Evolutionary conservation across 2,888 invertebrate species (phyloP), one percentile per base, ranked within the genome.

Genomic region (Tetragonisca angustula): DNA sequence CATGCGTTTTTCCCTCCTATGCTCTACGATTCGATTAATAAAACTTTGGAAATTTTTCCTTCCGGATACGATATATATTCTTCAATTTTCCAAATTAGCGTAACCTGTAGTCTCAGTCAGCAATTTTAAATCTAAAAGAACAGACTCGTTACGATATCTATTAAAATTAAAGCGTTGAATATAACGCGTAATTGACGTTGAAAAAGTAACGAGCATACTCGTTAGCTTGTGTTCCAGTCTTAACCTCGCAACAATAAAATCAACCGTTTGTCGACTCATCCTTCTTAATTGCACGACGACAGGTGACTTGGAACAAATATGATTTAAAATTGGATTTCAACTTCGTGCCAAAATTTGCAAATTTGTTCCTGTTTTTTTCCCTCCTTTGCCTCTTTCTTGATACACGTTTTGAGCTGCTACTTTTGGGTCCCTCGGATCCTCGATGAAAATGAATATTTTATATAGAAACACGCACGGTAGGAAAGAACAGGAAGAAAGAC

Each of bases 281-380:
- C 56, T 77, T 68, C 76, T 77, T 87, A 87, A 87, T 87, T 87
- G 84, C 87, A 84, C 81, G 79, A 62, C 76, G 78, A 73, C 77
- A 79, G 72, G 64, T 83, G 83, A 79, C 67, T 78, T 79, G 78
- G 76, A 82, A 81, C 81, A 79, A 83, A 74, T 87, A 88, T 86
- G 72, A 86, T 77, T 83, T 84, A 87, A 87, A 81, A 85, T 87
- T 83, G 87, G 85, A 77, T 76, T 79, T 75, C 43, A 72, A 61
- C 52, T 54, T 36, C 50, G 67, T 76, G 84, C 84, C 87, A 78
- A 84, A 87, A 76, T 59, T 59, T n/a, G 74, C 81, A 67, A 80
- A 54, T 50, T 32, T 32, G 61, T 32, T 50, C 43, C 52, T 19
- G 62, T 27, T 65, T 24, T 27, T 68, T 82, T 69, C 64, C 54